Base-by-base conservation (phyloP, 1,140 invertebrate genomes). In the Drosophila parabipectinata region DNA sequence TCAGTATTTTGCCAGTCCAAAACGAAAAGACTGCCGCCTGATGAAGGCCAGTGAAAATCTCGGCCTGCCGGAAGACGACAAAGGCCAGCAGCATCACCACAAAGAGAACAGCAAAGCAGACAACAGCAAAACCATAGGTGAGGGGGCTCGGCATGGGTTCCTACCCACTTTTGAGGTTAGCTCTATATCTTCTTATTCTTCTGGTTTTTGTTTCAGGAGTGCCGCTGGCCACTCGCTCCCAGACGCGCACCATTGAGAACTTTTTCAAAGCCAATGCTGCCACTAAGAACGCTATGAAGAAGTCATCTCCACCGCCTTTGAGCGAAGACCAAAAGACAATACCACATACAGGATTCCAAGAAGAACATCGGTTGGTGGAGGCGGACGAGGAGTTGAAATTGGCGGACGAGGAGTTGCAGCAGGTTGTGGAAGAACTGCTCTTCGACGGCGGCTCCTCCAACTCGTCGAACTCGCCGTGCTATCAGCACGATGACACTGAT, bases 11-110 rank as follows among this genome's bases (percentile, higher is more conserved):
- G 91, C 89, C 24, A 92, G 91, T 47, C 91, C 91, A 14, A 92
- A 92, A 73, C 82, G 91, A 55, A 92, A 92, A 90, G 91, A 92
- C 63, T 91, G 91, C 53, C 90, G 90, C 63, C 64, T 92, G 18
- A 91, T 83, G 74, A 79, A 82, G 53, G 53, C 68, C 51, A 77
- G 64, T 53, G 77, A 77, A 77, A 84, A 89, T 78, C 60, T 81
- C 53, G 72, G 72, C 18, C 41, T 69, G 61, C 77, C 62, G 51
- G 57, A 64, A 68, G 32, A 68, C 41, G 48, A 37, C 30, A 72
- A 66, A 60, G 57, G 69, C 72, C 73, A 72, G 15, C 59, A 41
- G 48, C 64, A 68, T 24, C 66, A 58, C 57, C 59, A 60, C 44
- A 58, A 47, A 51, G 67, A 66, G 68, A 39, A 61, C 67, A 63